Base-by-base conservation (phyloP, 1,140 invertebrate genomes). In the Leptinotarsa undecemlineata region DNA sequence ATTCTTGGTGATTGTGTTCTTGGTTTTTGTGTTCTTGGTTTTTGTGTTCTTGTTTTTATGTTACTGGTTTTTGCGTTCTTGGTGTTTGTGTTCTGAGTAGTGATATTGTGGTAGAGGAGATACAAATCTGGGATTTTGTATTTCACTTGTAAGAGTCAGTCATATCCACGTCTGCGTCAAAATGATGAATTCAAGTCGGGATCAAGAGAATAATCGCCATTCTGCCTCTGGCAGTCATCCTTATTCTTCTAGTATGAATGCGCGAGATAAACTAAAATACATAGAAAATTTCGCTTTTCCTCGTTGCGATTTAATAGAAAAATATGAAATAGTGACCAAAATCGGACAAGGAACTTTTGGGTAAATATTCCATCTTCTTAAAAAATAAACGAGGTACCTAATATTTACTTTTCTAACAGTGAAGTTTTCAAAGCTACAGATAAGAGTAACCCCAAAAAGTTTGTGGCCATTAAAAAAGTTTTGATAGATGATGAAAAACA, bases 401-500 rank as follows among this genome's bases (percentile, higher is more conserved):
- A 5, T 8, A n/a, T n/a, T 57, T n/a, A 19, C 1, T 33, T 19
- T 14, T n/a, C 63, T 88, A 89, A 47, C 81, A 97, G 97, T 0
- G 98, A 99, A 86, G 98, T 99, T 2, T 99, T 99, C 85, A 99
- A 99, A 87, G 98, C 97, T 0, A 90, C 93, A 69, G 94, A 97
- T 75, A 94, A 93, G 82, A 93, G 91, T 61, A 91, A 89, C 79
- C 77, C 81, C 2, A 96, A 96, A 83, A 95, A 95, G 84, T 91
- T 97, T 80, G 97, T 99, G 1, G 98, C 98, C 1, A 92, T 99
- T 90, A 99, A 99, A 83, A 99, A 99, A 87, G 96, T 99, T 33
- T 86, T 99, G 4, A 99, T 99, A 97, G 98, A 99, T 82, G 99
- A 99, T 87, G 98, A 99, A 88, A 98, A 98, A 87, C 98, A 99